A percentile compares a stretch with the other conserved stretches of the same genome.
Evolutionary conservation across 2,113 vertebrate genomes (phyloP).

Genomic region (Prochilodus magdalenae): DNA sequence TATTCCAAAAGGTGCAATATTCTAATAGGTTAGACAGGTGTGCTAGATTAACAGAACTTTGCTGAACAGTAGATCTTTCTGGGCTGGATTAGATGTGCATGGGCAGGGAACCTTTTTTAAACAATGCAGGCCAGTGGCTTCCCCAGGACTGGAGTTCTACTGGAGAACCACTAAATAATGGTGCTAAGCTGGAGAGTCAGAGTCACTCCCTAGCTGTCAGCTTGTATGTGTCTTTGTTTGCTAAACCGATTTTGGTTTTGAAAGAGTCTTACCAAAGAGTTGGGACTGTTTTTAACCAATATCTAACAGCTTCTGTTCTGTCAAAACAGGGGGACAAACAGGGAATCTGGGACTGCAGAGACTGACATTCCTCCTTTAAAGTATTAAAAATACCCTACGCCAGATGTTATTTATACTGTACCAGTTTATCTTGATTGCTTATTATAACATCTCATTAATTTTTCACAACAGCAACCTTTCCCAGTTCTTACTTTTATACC

Average conservation of each 20-base stretch:
- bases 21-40: no score
- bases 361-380: slow-evolving; percentile 22
- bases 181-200: background rate
- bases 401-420: slow-evolving; percentile 40
- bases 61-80: background rate
- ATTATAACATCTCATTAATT: slow-evolving; percentile 34
- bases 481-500: background rate
- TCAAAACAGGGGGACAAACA: slow-evolving; percentile 28
- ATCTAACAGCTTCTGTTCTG: slow-evolving; percentile 46
- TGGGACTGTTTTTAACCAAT: slow-evolving; percentile 7
- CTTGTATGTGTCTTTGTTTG: slow-evolving; percentile 36
- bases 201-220: slow-evolving; percentile 37
- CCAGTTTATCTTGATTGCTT: slow-evolving; percentile 39
- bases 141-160: background rate
- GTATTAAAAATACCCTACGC: slow-evolving; percentile 36
- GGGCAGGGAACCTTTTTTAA: background rate
- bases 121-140: background rate
- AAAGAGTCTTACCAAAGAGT: slow-evolving; percentile 17
- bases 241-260: slow-evolving; percentile 29
- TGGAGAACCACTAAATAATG: background rate
- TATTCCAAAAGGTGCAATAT: no score
- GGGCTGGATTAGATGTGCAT: background rate
- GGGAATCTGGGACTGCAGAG: slow-evolving; percentile 23
- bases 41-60: no score
- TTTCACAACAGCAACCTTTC: slow-evolving; percentile 17